phyloP scores from a whole-genome alignment of 2,888 invertebrate species.

The Anthoptus insignis region DNA sequence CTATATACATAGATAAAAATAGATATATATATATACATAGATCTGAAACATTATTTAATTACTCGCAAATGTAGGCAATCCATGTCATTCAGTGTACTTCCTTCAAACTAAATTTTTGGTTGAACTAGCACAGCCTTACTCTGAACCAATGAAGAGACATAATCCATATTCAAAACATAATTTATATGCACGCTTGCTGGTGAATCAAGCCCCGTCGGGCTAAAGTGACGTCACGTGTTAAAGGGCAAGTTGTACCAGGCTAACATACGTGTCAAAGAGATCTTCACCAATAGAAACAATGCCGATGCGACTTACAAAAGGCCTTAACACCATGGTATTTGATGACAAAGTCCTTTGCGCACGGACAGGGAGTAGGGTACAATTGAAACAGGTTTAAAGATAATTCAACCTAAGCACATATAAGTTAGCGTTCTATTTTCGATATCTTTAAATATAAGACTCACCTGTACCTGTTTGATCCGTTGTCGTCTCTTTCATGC shows the following conservation, averaged over 20 bases:
- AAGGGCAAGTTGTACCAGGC: slow-evolving; percentile 74
- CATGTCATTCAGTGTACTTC: too few relatives aligned
- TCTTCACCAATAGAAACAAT: background rate
- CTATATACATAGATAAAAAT: too few relatives aligned
- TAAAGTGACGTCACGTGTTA: slow-evolving; percentile 76
- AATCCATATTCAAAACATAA: slow-evolving; percentile 1
- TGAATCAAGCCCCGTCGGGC: slow-evolving; percentile 40
- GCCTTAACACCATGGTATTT: slow-evolving; percentile 13
- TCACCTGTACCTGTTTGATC: slow-evolving; percentile 2
- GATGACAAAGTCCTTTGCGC: slow-evolving; percentile 18
- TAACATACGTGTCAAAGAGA: slow-evolving; percentile 57
- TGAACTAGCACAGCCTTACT: background rate
- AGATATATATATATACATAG: too few relatives aligned
- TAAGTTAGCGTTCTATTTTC: background rate
- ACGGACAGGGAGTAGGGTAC: background rate
- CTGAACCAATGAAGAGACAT: background rate
- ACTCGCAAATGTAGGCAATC: too few relatives aligned
- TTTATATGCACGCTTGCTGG: slow-evolving; percentile 16
- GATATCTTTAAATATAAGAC: slow-evolving; percentile 5
- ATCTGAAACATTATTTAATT: too few relatives aligned
- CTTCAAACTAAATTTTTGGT: too few relatives aligned
- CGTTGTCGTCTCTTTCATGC: slow-evolving; percentile 16
- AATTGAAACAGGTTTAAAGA: background rate
- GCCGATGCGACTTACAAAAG: background rate
- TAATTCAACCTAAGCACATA: slow-evolving; percentile 23